phyloP scores from a whole-genome alignment of 2,888 invertebrate species.

The Lepetodrilus schrolli region DNA sequence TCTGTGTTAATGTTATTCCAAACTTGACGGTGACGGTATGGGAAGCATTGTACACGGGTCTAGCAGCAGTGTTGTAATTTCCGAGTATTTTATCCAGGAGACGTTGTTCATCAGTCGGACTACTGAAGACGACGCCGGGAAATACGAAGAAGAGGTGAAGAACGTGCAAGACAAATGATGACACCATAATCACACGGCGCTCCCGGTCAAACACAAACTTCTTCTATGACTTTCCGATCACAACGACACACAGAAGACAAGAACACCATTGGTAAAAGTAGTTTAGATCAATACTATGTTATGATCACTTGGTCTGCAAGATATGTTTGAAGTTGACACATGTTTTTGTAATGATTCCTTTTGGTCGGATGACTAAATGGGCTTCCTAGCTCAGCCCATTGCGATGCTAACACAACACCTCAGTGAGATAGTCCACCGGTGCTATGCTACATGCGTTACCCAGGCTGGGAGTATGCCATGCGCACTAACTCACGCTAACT shows the following conservation, averaged over 20 bases:
- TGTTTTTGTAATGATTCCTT: constrained; percentile 2
- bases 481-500: not conserved
- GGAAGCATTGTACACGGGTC: constrained; percentile 74
- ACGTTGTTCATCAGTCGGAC: constrained; percentile 72
- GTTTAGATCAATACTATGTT: too few species aligned
- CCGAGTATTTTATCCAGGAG: constrained; percentile 65
- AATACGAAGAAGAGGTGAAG: constrained; percentile 10
- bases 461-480: not conserved
- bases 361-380: not conserved
- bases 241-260: not conserved
- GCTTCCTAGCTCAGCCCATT: not conserved
- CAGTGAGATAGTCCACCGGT: not conserved
- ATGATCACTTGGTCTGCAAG: too few species aligned
- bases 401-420: not conserved
- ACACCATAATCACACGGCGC: constrained; percentile 25
- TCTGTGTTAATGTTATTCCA: constrained; percentile 73
- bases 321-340: not conserved
- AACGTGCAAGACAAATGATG: constrained; percentile 24
- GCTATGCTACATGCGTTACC: not conserved
- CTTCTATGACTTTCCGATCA: too few species aligned
- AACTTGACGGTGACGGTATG: constrained; percentile 71
- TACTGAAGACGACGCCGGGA: constrained; percentile 36
- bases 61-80: constrained; percentile 71
- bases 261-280: not conserved
- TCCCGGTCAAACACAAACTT: constrained; percentile 2